Conservation (phyloP, 1,140 invertebrate genomes). For the Euwallacea fornicatus region DNA sequence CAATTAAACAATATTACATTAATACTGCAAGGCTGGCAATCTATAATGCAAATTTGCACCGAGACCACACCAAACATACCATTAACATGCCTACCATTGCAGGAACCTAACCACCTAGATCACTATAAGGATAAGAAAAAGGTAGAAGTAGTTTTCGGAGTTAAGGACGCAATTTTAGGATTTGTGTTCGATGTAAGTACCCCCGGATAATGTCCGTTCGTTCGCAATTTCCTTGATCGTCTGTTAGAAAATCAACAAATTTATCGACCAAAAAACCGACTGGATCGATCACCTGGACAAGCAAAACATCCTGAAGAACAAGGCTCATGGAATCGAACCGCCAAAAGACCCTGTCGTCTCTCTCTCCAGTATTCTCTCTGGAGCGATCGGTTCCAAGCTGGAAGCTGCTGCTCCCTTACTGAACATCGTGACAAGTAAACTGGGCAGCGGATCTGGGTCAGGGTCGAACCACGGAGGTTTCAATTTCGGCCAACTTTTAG, state of each 20-base stretch:
- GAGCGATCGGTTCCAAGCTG: constrained; percentile 54
- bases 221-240: neutral
- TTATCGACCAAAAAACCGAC: constrained; percentile 73
- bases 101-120: constrained; percentile 50
- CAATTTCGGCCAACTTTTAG: constrained; percentile 54
- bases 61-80: no score
- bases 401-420: constrained; percentile 63
- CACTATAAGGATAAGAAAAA: constrained; percentile 69
- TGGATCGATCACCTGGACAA: constrained; percentile 67
- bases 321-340: constrained; percentile 69
- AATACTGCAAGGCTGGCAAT: no score
- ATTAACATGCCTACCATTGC: constrained; percentile 16
- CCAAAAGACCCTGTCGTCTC: constrained; percentile 55
- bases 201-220: neutral
- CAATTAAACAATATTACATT: no score
- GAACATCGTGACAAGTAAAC: constrained; percentile 57
- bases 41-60: no score
- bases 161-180: constrained; percentile 73
- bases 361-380: constrained; percentile 57
- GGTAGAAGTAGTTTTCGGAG: constrained; percentile 69
- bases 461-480: constrained; percentile 56
- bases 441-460: constrained; percentile 59
- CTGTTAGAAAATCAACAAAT: constrained; percentile 73
- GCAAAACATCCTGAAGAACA: constrained; percentile 72
- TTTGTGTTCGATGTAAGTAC: constrained; percentile 78